Base-by-base conservation (phyloP, 2,888 invertebrate species). In the Oscheius onirici region DNA sequence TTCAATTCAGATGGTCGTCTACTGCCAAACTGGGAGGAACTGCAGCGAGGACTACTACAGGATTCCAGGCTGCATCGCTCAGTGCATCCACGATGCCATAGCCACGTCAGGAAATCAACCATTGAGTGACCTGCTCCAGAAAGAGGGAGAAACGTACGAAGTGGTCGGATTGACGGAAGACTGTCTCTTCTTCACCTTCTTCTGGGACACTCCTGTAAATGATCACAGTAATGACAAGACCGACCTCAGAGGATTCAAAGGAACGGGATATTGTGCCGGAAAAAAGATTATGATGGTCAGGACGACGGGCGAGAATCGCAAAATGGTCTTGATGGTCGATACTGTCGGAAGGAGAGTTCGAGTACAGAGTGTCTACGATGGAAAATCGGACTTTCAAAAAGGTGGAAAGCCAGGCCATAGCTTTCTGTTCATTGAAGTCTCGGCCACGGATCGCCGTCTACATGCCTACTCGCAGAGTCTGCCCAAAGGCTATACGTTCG, bases 301-400 rank as follows among this genome's bases (percentile, higher is more conserved):
- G 28, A 55, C 55, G 55, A 26, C 26, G 26, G 55, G 52, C n/a
- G 46, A 20, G 34, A 34, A 34, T 34, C 55, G 28, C 8, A 55
- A 26, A 26, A 55, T 55, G 55, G 28, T 55, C 11, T 26, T 55
- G 22, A 55, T 55, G 22, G 55, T 55, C 10, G 55, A 55, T 55
- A n/a, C 28, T 24, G n/a, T 24, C 3, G 55, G 55, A 15, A 24
- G 55, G 11, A 10, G 55, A 13, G 13, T 55, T 15, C 55, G 55
- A 5, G 26, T 55, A 1, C 55, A 55, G 28, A 55, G 55, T 28
- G n/a, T 55, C 1, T 55, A 24, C 28, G 26, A 24, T 8, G 24
- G 24, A 1, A 24, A 26, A 26, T 24, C 34, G 8, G 34, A 34
- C 3, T 8, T 34, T 34, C 34, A 34, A 8, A 6, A 3, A 34